Conservation (phyloP, 2,888 invertebrate species). For the Corythucha ciliata region DNA sequence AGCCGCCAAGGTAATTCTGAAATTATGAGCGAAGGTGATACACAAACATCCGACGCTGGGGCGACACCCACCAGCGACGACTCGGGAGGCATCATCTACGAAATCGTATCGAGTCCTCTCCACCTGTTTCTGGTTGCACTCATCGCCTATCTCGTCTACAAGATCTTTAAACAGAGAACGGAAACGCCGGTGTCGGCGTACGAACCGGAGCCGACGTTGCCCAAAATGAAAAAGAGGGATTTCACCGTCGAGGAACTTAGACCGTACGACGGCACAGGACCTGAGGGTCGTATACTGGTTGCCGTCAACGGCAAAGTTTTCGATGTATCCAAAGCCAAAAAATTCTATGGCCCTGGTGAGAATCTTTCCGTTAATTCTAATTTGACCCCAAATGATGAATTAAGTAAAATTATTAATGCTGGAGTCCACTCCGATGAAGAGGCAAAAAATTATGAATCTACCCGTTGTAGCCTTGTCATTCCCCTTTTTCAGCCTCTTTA, state of each 20-base stretch:
- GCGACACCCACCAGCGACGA: slow-evolving; percentile 4
- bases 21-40: too few species aligned
- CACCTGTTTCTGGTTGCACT: slow-evolving; percentile 59
- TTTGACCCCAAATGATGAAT: too few species aligned
- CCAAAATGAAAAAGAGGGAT: slow-evolving; percentile 73
- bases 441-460: too few species aligned
- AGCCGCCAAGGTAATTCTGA: too few species aligned
- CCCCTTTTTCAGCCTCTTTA: too few species aligned
- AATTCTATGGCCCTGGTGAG: slow-evolving; percentile 89
- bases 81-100: slow-evolving; percentile 43
- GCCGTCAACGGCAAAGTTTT: slow-evolving; percentile 93
- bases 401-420: too few species aligned
- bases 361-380: slow-evolving; percentile 10
- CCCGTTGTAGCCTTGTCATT: too few species aligned
- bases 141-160: slow-evolving; percentile 62
- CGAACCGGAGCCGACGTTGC: slow-evolving; percentile 52
- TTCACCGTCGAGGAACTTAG: slow-evolving; percentile 81
- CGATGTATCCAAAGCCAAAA: slow-evolving; percentile 82
- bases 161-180: slow-evolving; percentile 53
- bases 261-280: slow-evolving; percentile 74
- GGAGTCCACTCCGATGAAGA: too few species aligned
- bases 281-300: slow-evolving; percentile 79
- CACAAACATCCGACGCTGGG: too few species aligned
- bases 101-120: slow-evolving; percentile 60
- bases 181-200: slow-evolving; percentile 38